Evolutionary conservation across 2,888 invertebrate genomes (phyloP).

Genomic region (Tetheella fluctuosa): DNA sequence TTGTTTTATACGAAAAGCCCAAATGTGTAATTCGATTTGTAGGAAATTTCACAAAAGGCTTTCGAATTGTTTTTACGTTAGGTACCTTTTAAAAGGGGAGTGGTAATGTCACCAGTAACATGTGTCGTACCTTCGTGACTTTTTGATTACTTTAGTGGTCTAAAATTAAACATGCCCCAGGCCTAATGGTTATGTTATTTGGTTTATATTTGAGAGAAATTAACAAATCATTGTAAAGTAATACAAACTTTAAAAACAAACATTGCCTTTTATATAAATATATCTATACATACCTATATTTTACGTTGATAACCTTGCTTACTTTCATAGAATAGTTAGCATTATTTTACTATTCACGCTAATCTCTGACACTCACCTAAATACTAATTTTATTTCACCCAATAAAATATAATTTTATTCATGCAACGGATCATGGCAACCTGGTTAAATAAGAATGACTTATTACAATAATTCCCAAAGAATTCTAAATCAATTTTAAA

Average conservation of each 20-base stretch:
- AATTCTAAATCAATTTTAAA: no score
- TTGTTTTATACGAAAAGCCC: slow-evolving; percentile 31
- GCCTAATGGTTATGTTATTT: background rate
- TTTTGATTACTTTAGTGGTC: slow-evolving; percentile 1
- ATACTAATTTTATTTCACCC: no score
- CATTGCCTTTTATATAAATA: no score
- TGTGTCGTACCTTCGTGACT: slow-evolving; percentile 8
- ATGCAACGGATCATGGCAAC: no score
- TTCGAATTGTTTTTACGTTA: slow-evolving; percentile 1
- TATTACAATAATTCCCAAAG: background rate
- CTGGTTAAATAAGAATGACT: no score
- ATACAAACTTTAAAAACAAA: no score
- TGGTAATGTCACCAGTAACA: background rate
- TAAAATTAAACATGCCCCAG: background rate
- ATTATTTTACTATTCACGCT: no score
- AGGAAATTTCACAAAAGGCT: slow-evolving; percentile 15
- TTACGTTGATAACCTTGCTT: no score
- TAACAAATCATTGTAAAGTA: background rate
- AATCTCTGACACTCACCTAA: no score
- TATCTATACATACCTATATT: no score
- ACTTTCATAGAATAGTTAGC: no score
- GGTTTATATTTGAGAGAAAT: background rate
- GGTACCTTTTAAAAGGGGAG: slow-evolving; percentile 3
- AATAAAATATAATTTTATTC: no score
- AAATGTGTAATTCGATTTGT: slow-evolving; percentile 20